Base-by-base conservation (phyloP, 2,797 vertebrate genomes). In the Sorex maritimensis region DNA sequence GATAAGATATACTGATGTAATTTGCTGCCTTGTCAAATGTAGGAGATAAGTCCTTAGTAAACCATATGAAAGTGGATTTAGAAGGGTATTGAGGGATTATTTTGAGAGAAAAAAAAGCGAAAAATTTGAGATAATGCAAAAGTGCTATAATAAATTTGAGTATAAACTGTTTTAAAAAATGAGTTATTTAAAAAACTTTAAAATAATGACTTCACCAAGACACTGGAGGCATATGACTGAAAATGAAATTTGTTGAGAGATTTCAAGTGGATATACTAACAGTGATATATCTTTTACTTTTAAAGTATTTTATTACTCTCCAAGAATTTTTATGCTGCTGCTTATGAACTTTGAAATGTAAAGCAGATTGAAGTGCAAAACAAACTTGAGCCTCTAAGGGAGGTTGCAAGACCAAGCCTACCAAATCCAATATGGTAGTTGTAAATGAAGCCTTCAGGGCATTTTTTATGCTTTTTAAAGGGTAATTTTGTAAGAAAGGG, bases 401-500 rank as follows among this genome's bases (percentile, higher is more conserved):
- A 95, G 68, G 68, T 44, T 92, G 49, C 44, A 61, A 11, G 67
- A 28, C 3, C 12, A 86, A 74, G 44, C 74, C 73, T 71, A 86
- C 68, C 12, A 79, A 73, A 92, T 94, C 72, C 80, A 95, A 86
- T 69, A 68, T 92, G 82, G 77, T 74, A 58, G 81, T 49, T 93
- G 46, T 88, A 92, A 96, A 92, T 90, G 93, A 94, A 93, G 63
- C 28, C 93, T 86, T 92, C n/a, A n/a, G 82, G 93, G 88, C 82
- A 90, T 84, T 92, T 89, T 81, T 81, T 78, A 86, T 88, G 58
- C 77, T 74, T 94, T 96, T 91, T 63, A 91, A 92, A 94, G 90
- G 65, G 34, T 90, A 87, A 95, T 97, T 96, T 94, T 96, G 80
- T 94, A 92, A 94, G 89, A 90, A 44, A 88, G 49, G 73, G 79